A percentile compares a stretch with the other conserved stretches of the same genome.
Evolutionary conservation across 2,888 invertebrate genomes (phyloP).

Genomic region (Melangyna quadrimaculata): DNA sequence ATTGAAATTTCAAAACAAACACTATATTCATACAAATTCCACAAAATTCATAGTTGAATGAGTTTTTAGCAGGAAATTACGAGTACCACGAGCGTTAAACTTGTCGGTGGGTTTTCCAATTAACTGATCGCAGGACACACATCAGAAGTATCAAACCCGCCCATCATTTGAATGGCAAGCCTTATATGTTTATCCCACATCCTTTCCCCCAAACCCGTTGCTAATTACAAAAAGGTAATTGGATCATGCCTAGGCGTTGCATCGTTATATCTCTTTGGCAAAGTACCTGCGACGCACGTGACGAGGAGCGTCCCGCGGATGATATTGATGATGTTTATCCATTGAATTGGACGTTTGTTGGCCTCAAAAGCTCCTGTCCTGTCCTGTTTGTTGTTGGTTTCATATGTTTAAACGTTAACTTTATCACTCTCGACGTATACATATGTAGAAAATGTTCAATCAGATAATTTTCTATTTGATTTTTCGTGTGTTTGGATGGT

Average conservation of each 20-base stretch:
- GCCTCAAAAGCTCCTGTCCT: not conserved
- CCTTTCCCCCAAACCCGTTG: not conserved
- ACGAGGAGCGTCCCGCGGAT: not conserved
- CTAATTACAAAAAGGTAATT: constrained; percentile 67
- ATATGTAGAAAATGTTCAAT: constrained; percentile 53
- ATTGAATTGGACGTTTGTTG: not conserved
- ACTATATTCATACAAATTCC: not conserved
- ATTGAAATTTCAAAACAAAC: not conserved
- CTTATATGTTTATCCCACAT: not conserved
- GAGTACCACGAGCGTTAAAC: constrained; percentile 19
- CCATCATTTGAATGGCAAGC: not conserved
- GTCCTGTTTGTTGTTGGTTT: not conserved
- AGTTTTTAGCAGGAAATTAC: constrained; percentile 24
- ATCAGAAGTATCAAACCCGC: not conserved
- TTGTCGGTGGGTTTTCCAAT: constrained; percentile 40
- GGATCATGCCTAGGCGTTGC: constrained; percentile 21
- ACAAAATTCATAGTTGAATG: not conserved
- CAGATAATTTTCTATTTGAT: constrained; percentile 68
- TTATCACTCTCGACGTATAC: constrained; percentile 23
- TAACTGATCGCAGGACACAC: constrained; percentile 8
- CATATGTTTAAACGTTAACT: constrained; percentile 7
- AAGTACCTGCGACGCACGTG: not conserved
- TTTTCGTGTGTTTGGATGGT: constrained; percentile 52
- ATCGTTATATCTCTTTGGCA: constrained; percentile 23
- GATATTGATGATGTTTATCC: constrained; percentile 52